Conservation (phyloP, 2,797 vertebrate genomes). For the Tympanoctomys barrerae region DNA sequence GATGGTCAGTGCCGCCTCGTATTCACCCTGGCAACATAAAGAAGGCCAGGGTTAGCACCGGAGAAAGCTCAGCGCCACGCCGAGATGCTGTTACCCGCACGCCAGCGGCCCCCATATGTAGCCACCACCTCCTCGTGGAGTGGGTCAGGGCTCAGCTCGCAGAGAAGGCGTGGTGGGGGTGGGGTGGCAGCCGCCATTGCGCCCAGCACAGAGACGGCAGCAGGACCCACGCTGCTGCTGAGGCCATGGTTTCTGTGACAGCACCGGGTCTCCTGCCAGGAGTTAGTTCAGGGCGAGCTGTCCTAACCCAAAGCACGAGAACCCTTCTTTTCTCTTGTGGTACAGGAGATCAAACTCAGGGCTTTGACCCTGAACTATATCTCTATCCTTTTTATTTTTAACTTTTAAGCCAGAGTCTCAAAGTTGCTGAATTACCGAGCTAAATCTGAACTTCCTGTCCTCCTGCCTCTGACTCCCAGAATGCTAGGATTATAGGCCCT, state of each 20-base stretch:
- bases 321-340: neutral
- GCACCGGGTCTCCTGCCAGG: rapidly evolving
- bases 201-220: rapidly evolving
- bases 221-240: rapidly evolving
- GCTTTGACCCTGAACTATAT: neutral
- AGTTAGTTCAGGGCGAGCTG: neutral
- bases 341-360: neutral
- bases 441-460: neutral
- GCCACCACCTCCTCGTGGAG: rapidly evolving
- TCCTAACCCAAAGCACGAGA: neutral
- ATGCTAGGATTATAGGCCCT: neutral
- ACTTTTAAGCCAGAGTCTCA: neutral
- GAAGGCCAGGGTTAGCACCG: rapidly evolving
- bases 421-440: neutral
- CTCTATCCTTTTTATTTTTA: neutral
- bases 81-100: rapidly evolving
- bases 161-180: rapidly evolving
- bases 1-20: constrained; percentile 94
- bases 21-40: constrained; percentile 91
- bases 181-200: neutral
- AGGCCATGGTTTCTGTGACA: rapidly evolving
- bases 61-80: rapidly evolving
- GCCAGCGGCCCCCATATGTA: rapidly evolving
- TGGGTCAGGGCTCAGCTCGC: rapidly evolving
- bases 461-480: neutral